Evolutionary conservation across 2,797 vertebrate species (phyloP), one percentile per base, ranked within the genome.

Genomic region (Acridotheres tristis): DNA sequence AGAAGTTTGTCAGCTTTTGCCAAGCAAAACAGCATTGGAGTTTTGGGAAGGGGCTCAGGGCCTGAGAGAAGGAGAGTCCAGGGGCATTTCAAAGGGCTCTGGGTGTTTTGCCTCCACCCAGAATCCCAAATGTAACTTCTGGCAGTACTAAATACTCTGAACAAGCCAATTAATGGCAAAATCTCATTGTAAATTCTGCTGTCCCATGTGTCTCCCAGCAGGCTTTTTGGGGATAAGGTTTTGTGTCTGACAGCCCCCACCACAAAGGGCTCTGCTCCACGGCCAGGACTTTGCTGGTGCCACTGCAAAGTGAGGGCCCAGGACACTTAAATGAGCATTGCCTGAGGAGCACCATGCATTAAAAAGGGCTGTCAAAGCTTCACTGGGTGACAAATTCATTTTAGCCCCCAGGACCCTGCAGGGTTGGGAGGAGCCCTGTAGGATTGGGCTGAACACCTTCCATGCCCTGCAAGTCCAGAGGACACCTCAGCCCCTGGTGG

Each of bases 1-100:
- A 81, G 93, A 94, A 95, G 89, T 96, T 92, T 93, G 32, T 68
- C 93, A 78, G 58, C 6, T 1, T 96, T 95, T 71, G 3, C 95
- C 93, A 93, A 94, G 90, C 78, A 94, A 93, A 96, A 53, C 87
- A 80, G 32, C 5, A 0, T 2, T 66, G 75, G 88, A 79, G 63
- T 18, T 42, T 78, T 88, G 74, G 59, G 43, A 72, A 81, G 58
- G 30, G 10, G 27, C 71, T 77, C 77, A 42, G 19, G 10, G 22
- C n/a, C 20, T 8, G 55, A 27, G 34, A 1, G 0, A 73, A 30
- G 71, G 36, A 68, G 34, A 62, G 30, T 72, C 42, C 3, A 4
- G 32, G 18, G 10, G 3, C 10, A 30, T 89, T 80, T 80, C 47
- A 55, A 73, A 89, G 72, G 34, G 42, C n/a, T 86, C 73, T 43